These are phyloP conservation scores for Nomada ruficornis DNA, from an alignment of 2,888 invertebrate species.

Conservation along the genomic window DNA sequence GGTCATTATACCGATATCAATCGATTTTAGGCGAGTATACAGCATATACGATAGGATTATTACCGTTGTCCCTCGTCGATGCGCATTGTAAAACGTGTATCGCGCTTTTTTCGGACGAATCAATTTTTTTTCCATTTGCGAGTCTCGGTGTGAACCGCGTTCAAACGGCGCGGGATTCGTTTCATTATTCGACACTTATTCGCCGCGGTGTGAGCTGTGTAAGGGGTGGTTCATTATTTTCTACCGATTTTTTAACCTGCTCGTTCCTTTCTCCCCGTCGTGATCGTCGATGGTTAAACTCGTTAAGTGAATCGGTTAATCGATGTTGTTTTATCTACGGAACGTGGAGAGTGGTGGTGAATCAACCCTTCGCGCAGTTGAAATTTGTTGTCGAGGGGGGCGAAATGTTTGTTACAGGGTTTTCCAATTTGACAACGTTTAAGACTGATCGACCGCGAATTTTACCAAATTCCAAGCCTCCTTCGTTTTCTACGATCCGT, in stretches of 20 bases:
- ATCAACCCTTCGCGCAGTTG: conserved; percentile 21
- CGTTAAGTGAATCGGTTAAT: conserved; percentile 2
- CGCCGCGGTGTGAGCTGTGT: conserved; percentile 45
- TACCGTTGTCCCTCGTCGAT: conserved; percentile 81
- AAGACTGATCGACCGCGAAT: neutral
- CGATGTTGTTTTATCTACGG: conserved; percentile 12
- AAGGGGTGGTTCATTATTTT: conserved; percentile 1
- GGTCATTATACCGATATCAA: conserved; percentile 81
- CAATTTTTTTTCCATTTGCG: conserved; percentile 82
- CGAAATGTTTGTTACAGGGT: neutral
- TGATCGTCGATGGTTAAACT: conserved; percentile 4
- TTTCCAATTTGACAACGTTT: neutral
- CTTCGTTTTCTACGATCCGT: neutral
- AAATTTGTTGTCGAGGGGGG: conserved; percentile 4
- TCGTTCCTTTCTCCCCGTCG: neutral
- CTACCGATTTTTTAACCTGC: neutral
- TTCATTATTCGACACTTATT: conserved; percentile 38
- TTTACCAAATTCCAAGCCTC: neutral
- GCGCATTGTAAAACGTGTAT: conserved; percentile 80
- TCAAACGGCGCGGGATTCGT: conserved; percentile 1
- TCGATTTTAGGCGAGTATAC: conserved; percentile 82
- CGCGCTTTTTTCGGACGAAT: conserved; percentile 82
- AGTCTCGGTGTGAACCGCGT: conserved; percentile 46
- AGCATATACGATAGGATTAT: conserved; percentile 78
- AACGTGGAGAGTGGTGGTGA: neutral